These are phyloP conservation scores for Sisyra nigra DNA, from an alignment of 2,888 invertebrate species.

Conservation along the genomic window DNA sequence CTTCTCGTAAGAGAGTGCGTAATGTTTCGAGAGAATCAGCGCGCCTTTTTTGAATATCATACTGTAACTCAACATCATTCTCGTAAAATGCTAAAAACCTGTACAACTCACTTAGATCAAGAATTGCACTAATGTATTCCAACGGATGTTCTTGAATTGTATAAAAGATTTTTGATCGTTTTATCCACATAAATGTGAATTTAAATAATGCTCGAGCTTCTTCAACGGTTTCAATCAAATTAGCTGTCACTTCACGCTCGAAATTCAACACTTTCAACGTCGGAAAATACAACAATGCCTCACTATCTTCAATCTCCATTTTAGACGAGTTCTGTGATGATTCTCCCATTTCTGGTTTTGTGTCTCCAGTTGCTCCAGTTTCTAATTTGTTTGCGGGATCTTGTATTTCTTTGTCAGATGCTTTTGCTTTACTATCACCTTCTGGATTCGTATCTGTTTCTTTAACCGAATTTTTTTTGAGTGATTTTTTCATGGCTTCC, in stretches of 20 bases:
- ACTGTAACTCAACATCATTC: conserved; percentile 41
- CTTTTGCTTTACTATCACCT: background rate
- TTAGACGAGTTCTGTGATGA: background rate
- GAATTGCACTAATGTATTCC: conserved; percentile 38
- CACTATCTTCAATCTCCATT: conserved; percentile 3
- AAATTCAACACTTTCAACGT: conserved; percentile 13
- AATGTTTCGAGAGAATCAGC: conserved; percentile 40
- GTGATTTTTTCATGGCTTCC: background rate
- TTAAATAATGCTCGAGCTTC: conserved; percentile 36
- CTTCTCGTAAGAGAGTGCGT: conserved; percentile 35
- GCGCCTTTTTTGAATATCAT: conserved; percentile 39
- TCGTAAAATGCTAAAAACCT: conserved; percentile 57
- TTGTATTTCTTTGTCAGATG: conserved; percentile 2
- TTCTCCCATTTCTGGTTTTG: background rate
- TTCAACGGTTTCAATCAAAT: conserved; percentile 24
- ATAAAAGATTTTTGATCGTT: conserved; percentile 38
- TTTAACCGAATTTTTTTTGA: background rate
- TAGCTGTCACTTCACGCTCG: conserved; percentile 14
- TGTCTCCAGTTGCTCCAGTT: background rate
- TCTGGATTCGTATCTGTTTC: background rate
- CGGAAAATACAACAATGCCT: conserved; percentile 11
- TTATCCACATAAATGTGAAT: conserved; percentile 40
- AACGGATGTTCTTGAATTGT: conserved; percentile 39
- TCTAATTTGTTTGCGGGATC: conserved; percentile 6
- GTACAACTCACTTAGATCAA: conserved; percentile 46